Base-by-base conservation (phyloP, 2,797 vertebrate genomes). In the Chelonia mydas region DNA sequence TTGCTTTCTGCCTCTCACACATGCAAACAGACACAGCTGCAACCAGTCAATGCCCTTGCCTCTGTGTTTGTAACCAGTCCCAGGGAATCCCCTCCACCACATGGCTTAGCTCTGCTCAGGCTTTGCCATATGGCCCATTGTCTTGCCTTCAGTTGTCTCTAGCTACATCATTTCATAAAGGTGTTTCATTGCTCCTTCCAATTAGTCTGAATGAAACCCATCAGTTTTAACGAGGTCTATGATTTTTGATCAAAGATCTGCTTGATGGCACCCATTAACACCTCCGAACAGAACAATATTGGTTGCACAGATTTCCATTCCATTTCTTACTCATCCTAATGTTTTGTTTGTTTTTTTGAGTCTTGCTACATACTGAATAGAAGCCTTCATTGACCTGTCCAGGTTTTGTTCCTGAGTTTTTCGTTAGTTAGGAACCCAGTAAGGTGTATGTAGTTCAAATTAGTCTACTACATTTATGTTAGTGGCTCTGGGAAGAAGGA, bases 141-240 rank as follows among this genome's bases (percentile, higher is more conserved):
- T 6, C 17, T 37, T 65, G 23, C 3, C 7, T 11, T 47, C 51
- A 33, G 37, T 28, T 53, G 23, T 33, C 54, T 25, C 3, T 5
- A 27, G 3, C 47, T 55, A 68, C 47, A 83, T 27, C 61, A 61
- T 11, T 1, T 1, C 5, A 11, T 65, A 51, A 72, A 47, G 83
- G 78, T 0, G 0, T 19, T 47, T 54, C 45, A 15, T 31, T 1
- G 0, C 51, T 50, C 33, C 19, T 9, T 23, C 31, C 7, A 84
- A 50, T 82, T 19, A 72, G 65, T 37, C 65, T 72, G 65, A 72
- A 72, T 19, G n/a, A 72, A n/a, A 41, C n/a, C 65, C 19, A 72
- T 37, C 25, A 76, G 25, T 23, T 76, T 11, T 76, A 47, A 41
- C 0, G 19, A 21, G n/a, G 17, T 6, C 25, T 50, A 28, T n/a